Base-by-base conservation (phyloP, 2,888 invertebrate genomes). In the Calameuta pallipes region DNA sequence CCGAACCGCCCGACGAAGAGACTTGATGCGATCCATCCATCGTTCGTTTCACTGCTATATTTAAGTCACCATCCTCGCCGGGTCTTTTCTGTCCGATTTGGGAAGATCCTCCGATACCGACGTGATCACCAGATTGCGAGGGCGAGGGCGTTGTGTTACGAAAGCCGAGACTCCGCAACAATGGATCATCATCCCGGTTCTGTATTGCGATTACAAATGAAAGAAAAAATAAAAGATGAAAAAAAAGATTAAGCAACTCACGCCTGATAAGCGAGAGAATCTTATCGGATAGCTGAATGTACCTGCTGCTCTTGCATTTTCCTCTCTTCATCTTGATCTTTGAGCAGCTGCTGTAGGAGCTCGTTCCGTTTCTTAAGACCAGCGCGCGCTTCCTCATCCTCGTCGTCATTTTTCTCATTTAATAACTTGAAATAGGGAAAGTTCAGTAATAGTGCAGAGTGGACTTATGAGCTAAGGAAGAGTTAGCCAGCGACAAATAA, bases 321-420 rank as follows among this genome's bases (percentile, higher is more conserved):
- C 80, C 91, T 90, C 69, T 93, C 93, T 75, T 93, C 93, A 75
- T 93, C 93, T 68, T 90, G 90, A 75, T 93, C 93, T 87, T 94
- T 94, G 81, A 94, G 93, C 89, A 93, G 92, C 89, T 94, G 94
- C 90, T 93, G 94, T 85, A 93, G 93, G 84, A 94, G 92, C 89
- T 93, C 95, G 91, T 94, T 95, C 92, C 91, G 93, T 87, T 92
- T 95, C 93, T 93, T 93, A 81, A 93, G 86, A 69, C 93, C 93
- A 86, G 92, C 93, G 85, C 93, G 93, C 83, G 92, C 92, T 82
- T 95, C 95, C 79, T 94, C 93, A 82, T 95, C 94, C 84, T 96
- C 96, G 85, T 96, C 96, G 86, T 96, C 96, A 80, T 94, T 95
- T 92, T 96, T 96, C 83, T 96, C 96, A 89, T 96, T 97, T 82